Percentiles rank a stretch among this genome's conserved stretches.
phyloP scores from a whole-genome alignment of 2,797 vertebrate species.

The Helicolenus hilgendorfi region DNA sequence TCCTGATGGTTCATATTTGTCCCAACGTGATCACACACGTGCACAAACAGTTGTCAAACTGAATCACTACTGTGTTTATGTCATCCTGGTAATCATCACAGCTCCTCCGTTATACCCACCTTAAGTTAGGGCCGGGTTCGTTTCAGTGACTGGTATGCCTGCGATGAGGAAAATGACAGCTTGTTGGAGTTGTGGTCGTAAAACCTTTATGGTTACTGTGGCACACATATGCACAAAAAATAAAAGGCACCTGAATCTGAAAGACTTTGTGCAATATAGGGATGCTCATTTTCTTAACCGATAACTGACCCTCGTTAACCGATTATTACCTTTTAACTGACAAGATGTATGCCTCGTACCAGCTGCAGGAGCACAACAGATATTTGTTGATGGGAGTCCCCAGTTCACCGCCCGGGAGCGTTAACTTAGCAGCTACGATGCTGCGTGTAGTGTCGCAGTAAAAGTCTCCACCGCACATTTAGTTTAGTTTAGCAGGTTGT shows the following conservation, averaged over 20 bases:
- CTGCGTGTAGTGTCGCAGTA: too few species aligned
- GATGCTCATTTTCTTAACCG: too few species aligned
- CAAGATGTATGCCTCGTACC: too few species aligned
- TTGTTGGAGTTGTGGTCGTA: neutral
- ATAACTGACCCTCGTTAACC: too few species aligned
- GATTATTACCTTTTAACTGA: too few species aligned
- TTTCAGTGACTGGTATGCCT: neutral
- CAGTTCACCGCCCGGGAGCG: too few species aligned
- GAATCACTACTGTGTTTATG: neutral
- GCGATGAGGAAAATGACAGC: neutral
- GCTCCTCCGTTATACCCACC: neutral
- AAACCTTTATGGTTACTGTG: neutral
- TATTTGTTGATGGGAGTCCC: too few species aligned
- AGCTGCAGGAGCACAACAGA: too few species aligned
- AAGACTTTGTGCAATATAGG: neutral
- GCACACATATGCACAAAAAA: too few species aligned
- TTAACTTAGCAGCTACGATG: too few species aligned
- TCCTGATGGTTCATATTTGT: constrained; percentile 12
- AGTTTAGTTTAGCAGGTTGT: too few species aligned
- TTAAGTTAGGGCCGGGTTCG: neutral
- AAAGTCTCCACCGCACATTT: too few species aligned
- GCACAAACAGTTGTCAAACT: constrained; percentile 2
- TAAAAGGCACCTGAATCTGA: neutral
- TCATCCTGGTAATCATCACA: neutral
- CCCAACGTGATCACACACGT: constrained; percentile 8